phyloP scores from a whole-genome alignment of 1,140 invertebrate genomes.

The Cydia pomonella region DNA sequence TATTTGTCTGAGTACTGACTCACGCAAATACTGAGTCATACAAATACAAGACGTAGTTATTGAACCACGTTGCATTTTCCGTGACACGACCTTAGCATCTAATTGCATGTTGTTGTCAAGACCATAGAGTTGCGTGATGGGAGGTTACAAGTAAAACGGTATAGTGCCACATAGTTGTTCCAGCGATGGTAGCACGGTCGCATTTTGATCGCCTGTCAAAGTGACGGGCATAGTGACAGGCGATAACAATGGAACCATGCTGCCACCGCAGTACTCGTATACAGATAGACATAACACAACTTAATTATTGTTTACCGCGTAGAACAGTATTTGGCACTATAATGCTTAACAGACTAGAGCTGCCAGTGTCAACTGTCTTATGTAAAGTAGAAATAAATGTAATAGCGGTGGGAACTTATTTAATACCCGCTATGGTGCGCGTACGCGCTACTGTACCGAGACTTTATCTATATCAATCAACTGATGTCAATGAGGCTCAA shows the following conservation, averaged over 20 bases:
- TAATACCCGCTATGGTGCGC: conserved; percentile 63
- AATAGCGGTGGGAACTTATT: conserved; percentile 72
- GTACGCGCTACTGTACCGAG: conserved; percentile 44
- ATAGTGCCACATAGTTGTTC: conserved; percentile 11
- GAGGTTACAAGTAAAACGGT: conserved; percentile 7
- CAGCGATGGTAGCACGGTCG: too few relatives aligned
- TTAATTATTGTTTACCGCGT: neutral
- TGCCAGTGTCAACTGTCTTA: conserved; percentile 60
- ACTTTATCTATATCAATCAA: conserved; percentile 45
- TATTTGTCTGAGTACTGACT: too few relatives aligned
- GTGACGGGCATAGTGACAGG: too few relatives aligned
- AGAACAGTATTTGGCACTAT: conserved; percentile 7
- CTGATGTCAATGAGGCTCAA: neutral
- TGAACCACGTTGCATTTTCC: neutral
- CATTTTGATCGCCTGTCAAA: too few relatives aligned
- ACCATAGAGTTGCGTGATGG: neutral
- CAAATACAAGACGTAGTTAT: neutral
- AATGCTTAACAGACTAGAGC: conserved; percentile 40
- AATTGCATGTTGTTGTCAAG: neutral
- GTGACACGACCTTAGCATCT: neutral
- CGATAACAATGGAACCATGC: too few relatives aligned
- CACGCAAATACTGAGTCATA: too few relatives aligned
- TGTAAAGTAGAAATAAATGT: conserved; percentile 47
- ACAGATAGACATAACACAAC: neutral
- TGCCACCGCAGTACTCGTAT: neutral